phyloP scores from a whole-genome alignment of 2,113 vertebrate genomes.

The Psilopogon haemacephalus region DNA sequence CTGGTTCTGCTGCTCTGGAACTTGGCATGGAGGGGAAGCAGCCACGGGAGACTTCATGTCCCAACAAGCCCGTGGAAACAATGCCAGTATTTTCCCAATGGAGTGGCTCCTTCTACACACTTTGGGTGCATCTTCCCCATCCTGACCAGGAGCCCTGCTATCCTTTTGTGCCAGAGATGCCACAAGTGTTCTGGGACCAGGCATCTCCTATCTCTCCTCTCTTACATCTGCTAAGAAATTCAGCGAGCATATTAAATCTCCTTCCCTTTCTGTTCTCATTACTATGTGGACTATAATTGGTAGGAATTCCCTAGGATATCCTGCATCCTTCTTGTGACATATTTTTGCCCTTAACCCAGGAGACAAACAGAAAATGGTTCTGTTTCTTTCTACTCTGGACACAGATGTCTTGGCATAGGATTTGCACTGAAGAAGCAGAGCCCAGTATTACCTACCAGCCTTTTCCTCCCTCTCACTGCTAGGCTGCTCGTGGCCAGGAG shows the following conservation, averaged over 20 bases:
- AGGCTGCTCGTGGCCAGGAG: not conserved
- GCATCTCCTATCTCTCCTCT: not conserved
- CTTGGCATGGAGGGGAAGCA: accelerated
- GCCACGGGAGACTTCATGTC: not conserved
- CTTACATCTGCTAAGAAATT: not conserved
- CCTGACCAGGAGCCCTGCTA: not conserved
- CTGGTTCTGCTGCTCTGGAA: not conserved
- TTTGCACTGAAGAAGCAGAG: not conserved
- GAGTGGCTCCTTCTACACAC: not conserved
- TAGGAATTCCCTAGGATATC: slow-evolving; percentile 46
- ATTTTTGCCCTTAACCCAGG: slow-evolving; percentile 24
- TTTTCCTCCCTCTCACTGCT: slow-evolving; percentile 45
- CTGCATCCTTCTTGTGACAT: slow-evolving; percentile 25
- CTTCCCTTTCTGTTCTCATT: not conserved
- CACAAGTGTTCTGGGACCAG: not conserved
- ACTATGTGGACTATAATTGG: not conserved
- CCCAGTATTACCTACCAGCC: not conserved
- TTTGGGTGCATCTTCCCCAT: not conserved
- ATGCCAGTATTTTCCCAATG: not conserved
- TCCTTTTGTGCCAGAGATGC: not conserved
- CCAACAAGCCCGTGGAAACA: not conserved
- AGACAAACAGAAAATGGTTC: slow-evolving; percentile 1
- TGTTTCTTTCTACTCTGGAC: slow-evolving; percentile 12
- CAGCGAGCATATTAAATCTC: not conserved
- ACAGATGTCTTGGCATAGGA: slow-evolving; percentile 45